Base-by-base conservation (phyloP, 2,888 invertebrate genomes). In the Ceraclea dissimilis region DNA sequence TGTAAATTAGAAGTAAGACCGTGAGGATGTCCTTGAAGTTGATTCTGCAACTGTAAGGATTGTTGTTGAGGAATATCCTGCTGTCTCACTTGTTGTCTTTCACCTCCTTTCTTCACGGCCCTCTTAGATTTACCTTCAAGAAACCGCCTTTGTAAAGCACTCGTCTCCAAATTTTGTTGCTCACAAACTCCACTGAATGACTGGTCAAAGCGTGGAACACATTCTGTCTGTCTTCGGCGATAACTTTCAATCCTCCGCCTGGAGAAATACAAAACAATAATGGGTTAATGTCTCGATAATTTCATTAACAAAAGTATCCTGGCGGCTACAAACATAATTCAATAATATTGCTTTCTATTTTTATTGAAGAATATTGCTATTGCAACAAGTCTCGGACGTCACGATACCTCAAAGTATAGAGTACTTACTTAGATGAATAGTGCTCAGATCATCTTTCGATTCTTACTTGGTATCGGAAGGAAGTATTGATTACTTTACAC, bases 71-170 rank as follows among this genome's bases (percentile, higher is more conserved):
- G 67, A 70, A 64, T 63, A 49, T 71, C 70, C 63, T 68, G 66
- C 63, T 73, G 74, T 1, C 66, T 67, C 33, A 60, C 61, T 5
- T 67, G 65, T 49, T 56, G 58, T 22, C 52, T 72, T 55, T 71
- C 70, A 53, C 70, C 75, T 69, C 86, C 89, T 77, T 90, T 90
- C 75, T 93, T 93, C 59, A 88, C 86, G 64, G 88, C 86, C 65
- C 89, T 80, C 74, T 94, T 94, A 64, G 90, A 86, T 72, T 93
- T 94, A 70, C 88, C 88, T 74, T 95, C 95, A 66, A 93, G 81
- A 73, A 87, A 94, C 63, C 91, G 83, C 73, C 94, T 93, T 71
- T 92, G 90, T 62, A 95, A 79, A 63, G 90, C 84, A 64, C 86
- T 80, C 34, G 94, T 93, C 72, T 94, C 93, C 74, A 93, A 85